A percentile compares a stretch with the other conserved stretches of the same genome.
Evolutionary conservation across 64 coral and sea anemone species (phyloP).

Genomic region (Actinia tenebrosa): DNA sequence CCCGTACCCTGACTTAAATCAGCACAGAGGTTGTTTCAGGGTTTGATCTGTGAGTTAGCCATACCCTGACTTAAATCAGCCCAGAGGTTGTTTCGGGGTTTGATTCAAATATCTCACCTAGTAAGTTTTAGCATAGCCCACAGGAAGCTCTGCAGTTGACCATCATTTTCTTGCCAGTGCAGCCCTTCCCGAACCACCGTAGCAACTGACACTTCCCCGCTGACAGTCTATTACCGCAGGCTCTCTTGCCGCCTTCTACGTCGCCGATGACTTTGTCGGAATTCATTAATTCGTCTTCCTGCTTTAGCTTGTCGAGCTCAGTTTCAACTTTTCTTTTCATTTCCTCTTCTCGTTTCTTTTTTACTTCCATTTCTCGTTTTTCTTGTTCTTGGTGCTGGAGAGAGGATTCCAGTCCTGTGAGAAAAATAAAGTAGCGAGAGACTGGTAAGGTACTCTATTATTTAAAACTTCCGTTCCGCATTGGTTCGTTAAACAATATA

Average conservation of each 20-base stretch:
- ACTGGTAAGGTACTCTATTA: background rate
- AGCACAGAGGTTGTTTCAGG: too few species aligned
- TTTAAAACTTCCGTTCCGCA: background rate
- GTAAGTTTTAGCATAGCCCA: background rate
- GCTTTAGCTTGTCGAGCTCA: background rate
- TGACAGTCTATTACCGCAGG: background rate
- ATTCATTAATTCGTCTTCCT: background rate
- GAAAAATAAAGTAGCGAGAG: background rate
- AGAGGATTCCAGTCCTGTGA: background rate
- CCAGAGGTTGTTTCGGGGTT: too few species aligned
- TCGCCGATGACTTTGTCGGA: background rate
- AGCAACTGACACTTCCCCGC: background rate
- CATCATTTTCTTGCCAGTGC: background rate
- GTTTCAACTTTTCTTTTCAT: background rate
- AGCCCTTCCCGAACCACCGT: background rate
- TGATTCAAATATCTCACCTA: too few species aligned
- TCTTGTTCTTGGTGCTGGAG: background rate
- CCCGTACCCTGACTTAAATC: too few species aligned
- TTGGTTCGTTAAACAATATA: too few species aligned
- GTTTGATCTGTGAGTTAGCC: too few species aligned
- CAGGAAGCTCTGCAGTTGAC: constrained; percentile 9
- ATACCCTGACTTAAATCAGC: too few species aligned
- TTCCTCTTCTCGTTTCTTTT: background rate
- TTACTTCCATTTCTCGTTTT: background rate
- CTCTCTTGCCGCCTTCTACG: background rate